Base-by-base conservation (phyloP, 2,113 vertebrate species). In the Sceloporus undulatus region DNA sequence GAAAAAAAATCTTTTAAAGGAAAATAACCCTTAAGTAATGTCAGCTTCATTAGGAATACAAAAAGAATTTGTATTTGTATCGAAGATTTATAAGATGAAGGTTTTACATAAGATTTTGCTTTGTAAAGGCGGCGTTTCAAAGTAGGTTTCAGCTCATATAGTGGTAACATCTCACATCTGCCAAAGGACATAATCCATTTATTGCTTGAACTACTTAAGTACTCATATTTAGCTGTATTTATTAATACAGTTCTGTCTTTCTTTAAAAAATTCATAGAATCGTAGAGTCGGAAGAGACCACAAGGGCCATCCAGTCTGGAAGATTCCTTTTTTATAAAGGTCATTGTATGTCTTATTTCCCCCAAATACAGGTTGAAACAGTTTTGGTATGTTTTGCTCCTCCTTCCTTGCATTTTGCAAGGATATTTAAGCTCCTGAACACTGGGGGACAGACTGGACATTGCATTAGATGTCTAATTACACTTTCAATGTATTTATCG, bases 41-140 rank as follows among this genome's bases (percentile, higher is more conserved):
- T 87, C 90, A 38, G 38, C 42, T 54, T 62, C 66, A 87, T 19
- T 48, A 48, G 1, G 48, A 29, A 86, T 27, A 21, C 25, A 70
- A 68, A 82, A 19, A 14, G 1, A 40, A 34, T 0, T 0, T 0
- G 1, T 48, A 48, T 48, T 48, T 48, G 3, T 79, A 82, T 65
- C n/a, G 59, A 38, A 29, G 70, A 65, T 74, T 0, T 2, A 70
- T 48, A 66, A 29, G 85, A 82, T 38, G 19, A 42, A 19, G 3
- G 40, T 14, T 85, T 84, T 76, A 56, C 6, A 13, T 79, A 65
- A 74, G 16, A 56, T 79, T 74, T 84, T 65, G 8, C 79, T 25
- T 18, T 66, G 29, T n/a, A 42, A 78, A 82, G 16, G 76, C 74
- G 90, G 25, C 71, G 25, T 23, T 79, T 54, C 14, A 79, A 59